These are phyloP conservation scores for Ibidorhyncha struthersii DNA, from an alignment of 2,113 vertebrate genomes.

Conservation along the genomic window DNA sequence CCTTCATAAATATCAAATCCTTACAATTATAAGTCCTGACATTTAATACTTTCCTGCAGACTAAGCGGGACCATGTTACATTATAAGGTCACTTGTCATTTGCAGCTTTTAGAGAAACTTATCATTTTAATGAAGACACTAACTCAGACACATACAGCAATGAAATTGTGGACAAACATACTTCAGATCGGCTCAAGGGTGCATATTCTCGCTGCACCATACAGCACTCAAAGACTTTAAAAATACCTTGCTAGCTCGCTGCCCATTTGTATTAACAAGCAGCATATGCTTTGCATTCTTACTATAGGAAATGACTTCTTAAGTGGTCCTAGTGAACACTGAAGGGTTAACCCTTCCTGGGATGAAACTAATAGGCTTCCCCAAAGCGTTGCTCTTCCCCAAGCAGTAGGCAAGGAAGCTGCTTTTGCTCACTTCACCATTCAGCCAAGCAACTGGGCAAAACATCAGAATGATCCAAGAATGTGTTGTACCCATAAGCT, in stretches of 20 bases:
- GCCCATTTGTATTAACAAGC: background rate
- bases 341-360: slow-evolving; percentile 19
- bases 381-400: background rate
- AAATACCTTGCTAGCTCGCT: background rate
- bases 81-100: slow-evolving; percentile 76
- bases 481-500: background rate
- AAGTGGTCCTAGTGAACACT: background rate
- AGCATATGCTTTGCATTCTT: background rate
- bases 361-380: background rate
- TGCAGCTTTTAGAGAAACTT: slow-evolving; percentile 54
- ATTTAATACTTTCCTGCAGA: slow-evolving; percentile 75
- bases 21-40: slow-evolving; percentile 62
- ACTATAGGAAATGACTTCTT: background rate
- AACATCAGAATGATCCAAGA: background rate
- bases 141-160: slow-evolving; percentile 20
- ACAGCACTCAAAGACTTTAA: background rate
- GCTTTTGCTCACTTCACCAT: background rate
- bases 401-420: background rate
- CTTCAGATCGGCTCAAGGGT: background rate
- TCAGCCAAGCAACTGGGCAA: background rate
- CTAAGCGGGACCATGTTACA: slow-evolving; percentile 56
- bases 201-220: background rate
- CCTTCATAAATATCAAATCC: slow-evolving; percentile 78
- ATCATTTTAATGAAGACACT: slow-evolving; percentile 75
- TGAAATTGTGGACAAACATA: slow-evolving; percentile 47